Evolutionary conservation across 2,888 invertebrate species (phyloP).

Genomic region (Ectemnius continuus): DNA sequence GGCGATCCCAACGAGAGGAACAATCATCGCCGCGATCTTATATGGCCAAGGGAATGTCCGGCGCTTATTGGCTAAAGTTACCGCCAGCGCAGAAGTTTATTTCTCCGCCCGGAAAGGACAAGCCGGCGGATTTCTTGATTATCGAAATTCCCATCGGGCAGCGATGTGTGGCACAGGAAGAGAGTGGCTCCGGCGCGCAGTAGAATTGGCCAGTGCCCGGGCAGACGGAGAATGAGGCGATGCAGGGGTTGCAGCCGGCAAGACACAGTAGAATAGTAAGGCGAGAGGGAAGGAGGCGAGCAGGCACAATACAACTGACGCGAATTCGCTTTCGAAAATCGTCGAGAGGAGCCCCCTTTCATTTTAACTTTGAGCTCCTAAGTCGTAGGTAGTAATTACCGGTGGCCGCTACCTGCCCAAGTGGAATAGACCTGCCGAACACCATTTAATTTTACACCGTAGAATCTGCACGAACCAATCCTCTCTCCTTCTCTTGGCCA

Average conservation of each 20-base stretch:
- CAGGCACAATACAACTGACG: conserved; percentile 49
- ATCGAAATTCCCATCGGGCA: conserved; percentile 6
- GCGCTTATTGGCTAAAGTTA: neutral
- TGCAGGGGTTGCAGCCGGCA: too few species aligned
- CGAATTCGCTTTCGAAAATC: conserved; percentile 66
- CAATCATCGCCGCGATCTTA: neutral
- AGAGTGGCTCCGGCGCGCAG: too few species aligned
- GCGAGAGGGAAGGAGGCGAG: neutral
- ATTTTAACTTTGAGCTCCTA: conserved; percentile 68
- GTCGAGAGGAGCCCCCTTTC: conserved; percentile 58
- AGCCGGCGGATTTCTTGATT: neutral
- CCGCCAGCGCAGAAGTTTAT: too few species aligned
- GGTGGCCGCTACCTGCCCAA: conserved; percentile 78
- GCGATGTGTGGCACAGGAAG: too few species aligned
- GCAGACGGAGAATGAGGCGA: conserved; percentile 24
- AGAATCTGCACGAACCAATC: conserved; percentile 57
- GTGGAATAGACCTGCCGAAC: conserved; percentile 76
- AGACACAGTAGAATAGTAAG: too few species aligned
- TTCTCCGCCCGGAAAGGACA: too few species aligned
- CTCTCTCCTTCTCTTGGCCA: conserved; percentile 17
- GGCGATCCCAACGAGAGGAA: neutral
- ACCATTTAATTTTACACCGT: conserved; percentile 77
- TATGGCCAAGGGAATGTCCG: neutral
- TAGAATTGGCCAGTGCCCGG: neutral
- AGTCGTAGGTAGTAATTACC: conserved; percentile 77